Percentiles rank a stretch among this genome's conserved stretches.
These are phyloP conservation scores for Rhinolophus sinicus DNA, from an alignment of 2,113 vertebrate genomes.

Conservation along the genomic window DNA sequence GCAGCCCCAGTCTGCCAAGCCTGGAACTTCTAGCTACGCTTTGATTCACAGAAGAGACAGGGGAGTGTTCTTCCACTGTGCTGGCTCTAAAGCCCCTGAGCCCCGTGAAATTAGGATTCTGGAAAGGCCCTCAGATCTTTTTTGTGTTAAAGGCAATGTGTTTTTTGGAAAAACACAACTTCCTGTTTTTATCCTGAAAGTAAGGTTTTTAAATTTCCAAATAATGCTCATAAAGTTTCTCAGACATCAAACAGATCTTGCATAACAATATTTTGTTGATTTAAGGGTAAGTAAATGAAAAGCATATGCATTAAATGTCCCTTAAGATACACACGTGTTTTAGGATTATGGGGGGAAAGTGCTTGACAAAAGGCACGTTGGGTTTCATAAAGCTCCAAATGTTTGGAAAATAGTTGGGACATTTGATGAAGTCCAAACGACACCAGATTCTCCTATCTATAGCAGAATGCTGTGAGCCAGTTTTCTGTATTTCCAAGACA, in stretches of 20 bases:
- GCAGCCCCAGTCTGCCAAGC: background rate
- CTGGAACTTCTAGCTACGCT: background rate
- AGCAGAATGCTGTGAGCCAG: background rate
- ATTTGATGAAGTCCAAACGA: conserved; percentile 29
- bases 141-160: conserved; percentile 47
- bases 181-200: conserved; percentile 46
- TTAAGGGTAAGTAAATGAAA: conserved; percentile 72
- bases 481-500: conserved; percentile 11
- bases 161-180: conserved; percentile 58
- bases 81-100: background rate
- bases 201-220: conserved; percentile 68
- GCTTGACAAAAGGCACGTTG: conserved; percentile 5
- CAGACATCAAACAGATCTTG: conserved; percentile 68
- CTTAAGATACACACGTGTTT: conserved; percentile 62
- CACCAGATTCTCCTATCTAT: background rate
- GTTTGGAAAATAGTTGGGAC: conserved; percentile 46
- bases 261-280: conserved; percentile 72
- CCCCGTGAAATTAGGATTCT: background rate
- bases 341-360: conserved; percentile 13
- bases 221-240: conserved; percentile 69
- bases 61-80: background rate
- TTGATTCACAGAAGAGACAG: background rate
- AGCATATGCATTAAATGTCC: conserved; percentile 64
- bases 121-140: conserved; percentile 18
- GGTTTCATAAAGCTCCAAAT: background rate